A percentile compares a stretch with the other conserved stretches of the same genome.
These are phyloP conservation scores for Petromus typicus DNA, from an alignment of 2,113 vertebrate species.

Conservation along the genomic window DNA sequence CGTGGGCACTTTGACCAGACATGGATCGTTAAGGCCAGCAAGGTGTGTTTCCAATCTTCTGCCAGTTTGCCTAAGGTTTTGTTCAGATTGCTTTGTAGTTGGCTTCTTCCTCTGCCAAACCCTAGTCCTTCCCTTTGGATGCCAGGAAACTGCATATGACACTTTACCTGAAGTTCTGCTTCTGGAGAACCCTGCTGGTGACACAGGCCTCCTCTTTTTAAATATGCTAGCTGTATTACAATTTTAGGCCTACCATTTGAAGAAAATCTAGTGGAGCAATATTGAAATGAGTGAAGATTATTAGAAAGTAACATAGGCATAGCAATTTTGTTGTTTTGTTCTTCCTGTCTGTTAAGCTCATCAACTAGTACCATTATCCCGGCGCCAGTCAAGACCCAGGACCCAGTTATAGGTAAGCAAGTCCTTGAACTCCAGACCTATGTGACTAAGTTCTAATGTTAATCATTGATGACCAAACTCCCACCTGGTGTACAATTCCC, in stretches of 20 bases:
- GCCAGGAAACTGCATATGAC: background rate
- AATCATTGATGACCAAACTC: background rate
- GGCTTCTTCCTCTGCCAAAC: background rate
- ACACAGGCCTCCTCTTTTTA: background rate
- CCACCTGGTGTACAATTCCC: background rate
- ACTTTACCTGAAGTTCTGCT: background rate
- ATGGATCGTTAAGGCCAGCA: background rate
- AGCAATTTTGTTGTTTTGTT: background rate
- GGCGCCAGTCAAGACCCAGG: background rate
- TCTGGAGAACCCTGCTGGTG: background rate
- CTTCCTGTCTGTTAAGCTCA: background rate
- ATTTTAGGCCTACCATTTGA: background rate
- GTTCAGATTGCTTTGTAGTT: background rate
- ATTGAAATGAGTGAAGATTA: slow-evolving; percentile 14
- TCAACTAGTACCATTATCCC: background rate
- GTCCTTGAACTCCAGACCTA: background rate
- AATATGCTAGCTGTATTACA: background rate
- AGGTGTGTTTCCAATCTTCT: background rate
- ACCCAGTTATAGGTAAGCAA: background rate
- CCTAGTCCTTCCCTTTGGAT: background rate
- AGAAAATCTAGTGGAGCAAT: slow-evolving; percentile 25
- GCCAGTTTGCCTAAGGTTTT: background rate
- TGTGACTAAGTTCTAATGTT: background rate
- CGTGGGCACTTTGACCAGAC: background rate
- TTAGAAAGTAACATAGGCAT: background rate